Conservation (phyloP, 2,113 vertebrate genomes). For the Cranoglanis bouderius region DNA sequence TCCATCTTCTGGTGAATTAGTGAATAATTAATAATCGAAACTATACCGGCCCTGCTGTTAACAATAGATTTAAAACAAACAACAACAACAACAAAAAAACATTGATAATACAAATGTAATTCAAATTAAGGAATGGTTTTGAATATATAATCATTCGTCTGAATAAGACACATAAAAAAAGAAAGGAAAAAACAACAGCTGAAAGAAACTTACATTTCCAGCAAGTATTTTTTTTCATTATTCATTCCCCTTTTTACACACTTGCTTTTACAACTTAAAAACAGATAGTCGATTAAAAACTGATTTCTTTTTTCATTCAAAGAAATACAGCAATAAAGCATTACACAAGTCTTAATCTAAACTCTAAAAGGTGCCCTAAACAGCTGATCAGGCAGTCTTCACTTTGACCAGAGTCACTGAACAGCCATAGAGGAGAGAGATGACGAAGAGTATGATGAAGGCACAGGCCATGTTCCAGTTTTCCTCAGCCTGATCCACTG, state of each 20-base stretch:
- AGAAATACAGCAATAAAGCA: too few species aligned
- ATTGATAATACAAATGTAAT: not conserved
- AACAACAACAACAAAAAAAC: too few species aligned
- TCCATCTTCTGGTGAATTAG: not conserved
- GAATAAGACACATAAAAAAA: not conserved
- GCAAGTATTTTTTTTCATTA: not conserved
- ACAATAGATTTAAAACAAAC: not conserved
- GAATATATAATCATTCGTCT: not conserved
- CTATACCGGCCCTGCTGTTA: not conserved
- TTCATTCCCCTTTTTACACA: not conserved
- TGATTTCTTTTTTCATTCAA: too few species aligned
- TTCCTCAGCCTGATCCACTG: constrained; percentile 55
- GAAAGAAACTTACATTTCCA: too few species aligned
- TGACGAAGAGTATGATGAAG: constrained; percentile 66
- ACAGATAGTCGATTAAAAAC: too few species aligned
- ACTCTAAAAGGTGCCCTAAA: not conserved
- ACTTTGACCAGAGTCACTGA: constrained; percentile 67
- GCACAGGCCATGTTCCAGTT: constrained; percentile 63
- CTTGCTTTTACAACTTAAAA: not conserved
- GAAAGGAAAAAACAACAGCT: not conserved
- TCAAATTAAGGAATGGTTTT: not conserved
- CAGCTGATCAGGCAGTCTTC: constrained; percentile 32
- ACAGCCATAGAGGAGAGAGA: constrained; percentile 62
- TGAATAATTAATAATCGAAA: not conserved
- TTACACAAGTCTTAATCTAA: not conserved